phyloP scores from a whole-genome alignment of 53 echinoderm and acorn worm species.

The Echinometra lucunter region DNA sequence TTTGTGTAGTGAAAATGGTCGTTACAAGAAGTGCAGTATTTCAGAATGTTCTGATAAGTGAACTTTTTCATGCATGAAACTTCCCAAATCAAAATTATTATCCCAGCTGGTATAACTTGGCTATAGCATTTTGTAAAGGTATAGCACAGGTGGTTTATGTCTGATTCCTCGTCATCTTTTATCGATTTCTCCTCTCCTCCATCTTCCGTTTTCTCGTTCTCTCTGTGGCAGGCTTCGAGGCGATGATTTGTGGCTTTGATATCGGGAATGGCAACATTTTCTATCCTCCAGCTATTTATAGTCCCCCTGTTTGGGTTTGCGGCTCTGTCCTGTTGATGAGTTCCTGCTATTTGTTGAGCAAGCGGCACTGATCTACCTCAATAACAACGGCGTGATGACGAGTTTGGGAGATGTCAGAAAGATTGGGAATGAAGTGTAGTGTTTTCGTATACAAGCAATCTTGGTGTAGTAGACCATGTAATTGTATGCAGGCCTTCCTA shows the following conservation, averaged over 20 bases:
- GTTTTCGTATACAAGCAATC: not conserved
- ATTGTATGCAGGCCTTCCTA: not conserved
- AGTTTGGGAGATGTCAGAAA: not conserved
- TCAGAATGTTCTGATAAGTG: not conserved
- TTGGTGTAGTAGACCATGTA: not conserved
- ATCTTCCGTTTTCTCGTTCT: not conserved
- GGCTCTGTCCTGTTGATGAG: not conserved
- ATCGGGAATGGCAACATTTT: constrained; percentile 31
- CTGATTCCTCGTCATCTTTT: constrained; percentile 25
- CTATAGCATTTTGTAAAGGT: not conserved
- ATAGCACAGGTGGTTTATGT: constrained; percentile 32
- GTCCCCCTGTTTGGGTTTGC: constrained; percentile 26
- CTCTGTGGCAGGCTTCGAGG: not conserved
- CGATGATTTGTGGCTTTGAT: constrained; percentile 44
- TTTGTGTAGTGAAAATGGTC: too few relatives aligned
- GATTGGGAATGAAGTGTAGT: not conserved
- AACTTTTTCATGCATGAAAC: not conserved
- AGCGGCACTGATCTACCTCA: constrained; percentile 46
- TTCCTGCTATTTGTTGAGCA: constrained; percentile 51
- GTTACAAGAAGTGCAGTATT: not conserved
- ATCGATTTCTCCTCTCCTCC: constrained; percentile 1
- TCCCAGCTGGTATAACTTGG: not conserved
- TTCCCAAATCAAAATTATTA: not conserved
- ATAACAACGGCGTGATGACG: constrained; percentile 29
- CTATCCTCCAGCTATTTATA: constrained; percentile 36